Percentiles rank a stretch among this genome's conserved stretches.
phyloP scores from a whole-genome alignment of 1,140 invertebrate species.

The Eupeodes corollae region DNA sequence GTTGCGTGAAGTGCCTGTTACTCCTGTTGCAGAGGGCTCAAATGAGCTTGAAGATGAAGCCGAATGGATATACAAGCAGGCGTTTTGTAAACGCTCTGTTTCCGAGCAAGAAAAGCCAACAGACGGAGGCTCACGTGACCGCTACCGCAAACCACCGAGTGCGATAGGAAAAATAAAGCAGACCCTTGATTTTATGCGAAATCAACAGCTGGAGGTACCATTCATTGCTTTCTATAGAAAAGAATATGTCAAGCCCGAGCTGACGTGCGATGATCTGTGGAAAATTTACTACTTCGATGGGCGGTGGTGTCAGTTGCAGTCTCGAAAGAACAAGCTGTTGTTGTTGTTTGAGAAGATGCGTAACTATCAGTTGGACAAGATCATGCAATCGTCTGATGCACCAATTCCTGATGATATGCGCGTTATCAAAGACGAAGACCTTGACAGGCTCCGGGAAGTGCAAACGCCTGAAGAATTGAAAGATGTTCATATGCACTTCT shows the following conservation, averaged over 20 bases:
- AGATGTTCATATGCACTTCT: conserved; percentile 87
- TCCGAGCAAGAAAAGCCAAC: conserved; percentile 57
- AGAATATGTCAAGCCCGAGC: conserved; percentile 90
- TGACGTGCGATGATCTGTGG: conserved; percentile 95
- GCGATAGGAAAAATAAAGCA: conserved; percentile 81
- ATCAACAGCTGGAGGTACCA: conserved; percentile 89
- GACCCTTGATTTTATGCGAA: conserved; percentile 90
- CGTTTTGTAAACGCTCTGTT: conserved; percentile 73
- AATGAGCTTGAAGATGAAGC: conserved; percentile 90
- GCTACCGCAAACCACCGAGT: conserved; percentile 33
- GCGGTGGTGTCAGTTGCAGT: conserved; percentile 87
- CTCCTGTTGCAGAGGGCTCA: conserved; percentile 65
- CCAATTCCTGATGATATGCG: conserved; percentile 72
- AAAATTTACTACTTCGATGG: conserved; percentile 93
- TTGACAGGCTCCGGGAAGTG: conserved; percentile 65
- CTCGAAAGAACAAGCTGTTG: conserved; percentile 74
- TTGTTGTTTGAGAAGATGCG: conserved; percentile 86
- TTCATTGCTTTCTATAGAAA: conserved; percentile 99
- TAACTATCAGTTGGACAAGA: conserved; percentile 74
- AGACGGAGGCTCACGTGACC: conserved; percentile 17
- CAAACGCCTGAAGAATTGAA: conserved; percentile 85
- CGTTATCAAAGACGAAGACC: conserved; percentile 75
- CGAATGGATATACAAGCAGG: conserved; percentile 94
- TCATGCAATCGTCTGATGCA: conserved; percentile 74
- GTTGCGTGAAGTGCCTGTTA: conserved; percentile 76